Evolutionary conservation across 2,113 vertebrate genomes (phyloP), one percentile per base, ranked within the genome.

Genomic region (Solea solea): DNA sequence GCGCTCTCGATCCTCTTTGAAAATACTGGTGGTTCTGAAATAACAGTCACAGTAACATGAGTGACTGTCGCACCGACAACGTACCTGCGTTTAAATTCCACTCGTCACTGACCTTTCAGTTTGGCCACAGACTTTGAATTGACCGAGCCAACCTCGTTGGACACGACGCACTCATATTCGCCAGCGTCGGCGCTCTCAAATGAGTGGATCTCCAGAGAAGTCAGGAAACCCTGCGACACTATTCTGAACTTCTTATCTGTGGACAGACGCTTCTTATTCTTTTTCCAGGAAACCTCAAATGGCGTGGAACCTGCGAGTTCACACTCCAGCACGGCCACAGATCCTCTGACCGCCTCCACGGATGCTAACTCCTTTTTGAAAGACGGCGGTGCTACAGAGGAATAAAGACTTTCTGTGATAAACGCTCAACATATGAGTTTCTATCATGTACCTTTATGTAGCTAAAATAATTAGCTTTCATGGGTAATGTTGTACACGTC

Each of bases 1-100:
- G 95, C 89, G 49, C 95, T 97, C 86, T 99, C 96, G 0, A 95
- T 86, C 87, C 95, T 97, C 94, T 97, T 99, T 88, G 96, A 90
- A 91, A 99, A 99, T 69, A 93, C 83, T 21, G 97, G 97, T 21
- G 97, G 94, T 76, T 99, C 97, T 99, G 82, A 63, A 89, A 89
- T 27, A 61, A 72, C 63, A 88, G 28, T 16, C 15, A n/a, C 9
- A n/a, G 44, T 48, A 2, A 62, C 15, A 42, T 55, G 9, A 67
- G 15, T 44, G 25, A 3, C 21, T 21, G 21, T 21, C 21, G 21
- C 49, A 39, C 14, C 25, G 8, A 7, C 5, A 8, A 4, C 1
- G 12, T 14, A 3, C 11, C 9, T 45, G 15, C 15, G 0, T 41
- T 25, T 5, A 16, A n/a, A n/a, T 15, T 15, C 4, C 1, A 48